Percentiles rank a stretch among this genome's conserved stretches.
These are phyloP conservation scores for Theropithecus gelada DNA, from an alignment of 2,113 vertebrate genomes.

Conservation along the genomic window DNA sequence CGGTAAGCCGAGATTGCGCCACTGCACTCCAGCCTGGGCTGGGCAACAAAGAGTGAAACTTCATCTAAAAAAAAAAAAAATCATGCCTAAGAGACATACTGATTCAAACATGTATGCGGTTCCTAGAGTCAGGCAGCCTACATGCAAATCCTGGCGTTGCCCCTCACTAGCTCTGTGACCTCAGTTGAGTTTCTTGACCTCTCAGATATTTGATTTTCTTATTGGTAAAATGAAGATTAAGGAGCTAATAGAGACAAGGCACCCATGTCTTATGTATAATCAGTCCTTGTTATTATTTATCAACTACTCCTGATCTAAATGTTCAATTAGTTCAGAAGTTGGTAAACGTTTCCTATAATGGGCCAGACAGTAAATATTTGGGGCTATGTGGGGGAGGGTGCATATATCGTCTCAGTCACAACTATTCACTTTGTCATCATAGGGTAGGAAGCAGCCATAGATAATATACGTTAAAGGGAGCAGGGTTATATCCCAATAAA, in stretches of 20 bases:
- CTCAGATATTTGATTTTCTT: neutral
- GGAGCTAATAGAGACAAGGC: neutral
- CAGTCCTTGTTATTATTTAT: neutral
- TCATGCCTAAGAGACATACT: neutral
- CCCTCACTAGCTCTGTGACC: neutral
- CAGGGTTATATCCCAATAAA: conserved; percentile 3
- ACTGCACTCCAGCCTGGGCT: too few species aligned
- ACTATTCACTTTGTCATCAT: neutral
- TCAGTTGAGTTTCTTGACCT: neutral
- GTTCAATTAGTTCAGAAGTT: neutral
- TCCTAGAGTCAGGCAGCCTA: neutral
- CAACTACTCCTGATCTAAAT: neutral
- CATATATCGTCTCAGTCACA: rapidly evolving
- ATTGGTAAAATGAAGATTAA: neutral
- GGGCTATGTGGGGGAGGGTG: neutral
- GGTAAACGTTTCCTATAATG: neutral
- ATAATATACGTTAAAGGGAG: neutral
- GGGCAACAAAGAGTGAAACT: too few species aligned
- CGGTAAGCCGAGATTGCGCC: too few species aligned
- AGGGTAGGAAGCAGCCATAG: neutral
- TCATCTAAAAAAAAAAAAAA: too few species aligned
- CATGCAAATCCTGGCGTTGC: neutral
- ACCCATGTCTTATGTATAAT: neutral
- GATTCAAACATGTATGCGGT: neutral
- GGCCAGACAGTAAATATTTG: neutral